Conservation (phyloP, 1,140 invertebrate species). For the Atopsyche davidsoni region DNA sequence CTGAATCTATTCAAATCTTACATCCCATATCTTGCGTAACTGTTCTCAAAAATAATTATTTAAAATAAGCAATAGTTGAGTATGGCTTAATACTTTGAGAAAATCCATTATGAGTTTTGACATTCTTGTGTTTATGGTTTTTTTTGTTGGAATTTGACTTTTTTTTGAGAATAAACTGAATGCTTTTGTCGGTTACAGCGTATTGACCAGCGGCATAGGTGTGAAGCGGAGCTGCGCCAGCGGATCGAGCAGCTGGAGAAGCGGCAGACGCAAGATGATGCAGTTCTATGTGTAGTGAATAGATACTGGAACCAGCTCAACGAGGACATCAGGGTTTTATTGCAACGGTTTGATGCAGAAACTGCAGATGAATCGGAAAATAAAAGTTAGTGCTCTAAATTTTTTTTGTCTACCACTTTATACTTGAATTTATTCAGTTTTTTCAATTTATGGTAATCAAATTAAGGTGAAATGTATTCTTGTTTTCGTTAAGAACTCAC, state of each 20-base stretch:
- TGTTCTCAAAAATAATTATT: no score
- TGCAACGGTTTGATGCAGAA: slow-evolving; percentile 96
- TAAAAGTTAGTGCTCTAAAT: slow-evolving; percentile 64
- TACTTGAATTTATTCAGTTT: no score
- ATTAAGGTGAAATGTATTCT: background rate
- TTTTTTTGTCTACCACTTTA: no score
- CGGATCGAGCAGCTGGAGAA: slow-evolving; percentile 96
- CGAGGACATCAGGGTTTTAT: slow-evolving; percentile 89
- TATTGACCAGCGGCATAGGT: slow-evolving; percentile 83
- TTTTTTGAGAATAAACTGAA: background rate
- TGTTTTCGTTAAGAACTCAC: no score
- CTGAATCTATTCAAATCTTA: no score
- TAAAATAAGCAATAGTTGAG: no score
- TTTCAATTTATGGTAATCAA: background rate
- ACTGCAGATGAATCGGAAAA: slow-evolving; percentile 94
- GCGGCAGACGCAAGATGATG: slow-evolving; percentile 95
- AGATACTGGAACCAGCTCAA: slow-evolving; percentile 97
- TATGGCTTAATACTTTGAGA: no score
- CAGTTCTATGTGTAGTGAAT: slow-evolving; percentile 95
- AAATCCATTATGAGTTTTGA: no score
- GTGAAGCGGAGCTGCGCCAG: slow-evolving; percentile 83
- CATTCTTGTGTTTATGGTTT: no score
- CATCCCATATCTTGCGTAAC: no score
- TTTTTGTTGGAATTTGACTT: background rate
- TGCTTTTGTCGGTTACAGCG: slow-evolving; percentile 48